Percentiles rank a stretch among this genome's conserved stretches.
Evolutionary conservation across 2,797 vertebrate genomes (phyloP).

Genomic region (Muraenolepis orangiensis): DNA sequence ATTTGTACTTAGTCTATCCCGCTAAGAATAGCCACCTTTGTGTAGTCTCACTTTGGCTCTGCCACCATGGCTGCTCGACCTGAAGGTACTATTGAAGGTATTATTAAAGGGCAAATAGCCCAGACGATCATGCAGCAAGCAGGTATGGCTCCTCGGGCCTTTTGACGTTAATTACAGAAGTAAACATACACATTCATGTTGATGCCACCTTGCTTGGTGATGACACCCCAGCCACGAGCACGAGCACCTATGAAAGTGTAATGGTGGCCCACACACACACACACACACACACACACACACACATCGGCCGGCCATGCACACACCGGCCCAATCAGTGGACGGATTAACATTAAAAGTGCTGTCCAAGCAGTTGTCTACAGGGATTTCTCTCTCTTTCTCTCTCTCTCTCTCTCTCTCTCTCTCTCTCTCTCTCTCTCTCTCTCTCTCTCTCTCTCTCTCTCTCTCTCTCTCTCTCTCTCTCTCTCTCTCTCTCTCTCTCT

Average conservation of each 20-base stretch:
- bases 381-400: too few relatives aligned
- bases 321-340: neutral
- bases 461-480: too few relatives aligned
- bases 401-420: too few relatives aligned
- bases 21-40: too few relatives aligned
- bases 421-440: too few relatives aligned
- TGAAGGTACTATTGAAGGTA: neutral
- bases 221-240: neutral
- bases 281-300: too few relatives aligned
- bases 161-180: neutral
- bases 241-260: neutral
- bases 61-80: neutral
- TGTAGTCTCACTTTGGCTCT: too few relatives aligned
- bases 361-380: neutral
- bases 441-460: too few relatives aligned
- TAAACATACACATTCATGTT: neutral
- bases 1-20: neutral
- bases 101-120: neutral
- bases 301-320: neutral
- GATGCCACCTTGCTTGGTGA: neutral
- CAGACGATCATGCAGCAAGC: neutral
- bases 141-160: neutral
- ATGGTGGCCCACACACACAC: neutral
- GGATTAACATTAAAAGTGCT: neutral
- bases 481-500: too few relatives aligned